Evolutionary conservation across 2,888 invertebrate species (phyloP).

Genomic region (Ischnus inquisitorius): DNA sequence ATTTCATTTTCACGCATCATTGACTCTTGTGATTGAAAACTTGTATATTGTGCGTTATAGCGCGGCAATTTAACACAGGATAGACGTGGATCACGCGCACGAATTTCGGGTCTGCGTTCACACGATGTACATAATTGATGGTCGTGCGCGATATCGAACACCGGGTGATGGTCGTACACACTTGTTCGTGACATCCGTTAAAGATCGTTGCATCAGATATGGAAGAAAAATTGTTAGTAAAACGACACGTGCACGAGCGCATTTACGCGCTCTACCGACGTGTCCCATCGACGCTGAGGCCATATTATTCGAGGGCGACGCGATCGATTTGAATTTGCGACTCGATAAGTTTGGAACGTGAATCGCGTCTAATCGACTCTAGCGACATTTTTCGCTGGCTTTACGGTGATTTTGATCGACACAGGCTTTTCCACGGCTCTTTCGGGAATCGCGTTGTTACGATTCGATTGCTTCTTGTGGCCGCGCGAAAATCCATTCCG

Average conservation of each 20-base stretch:
- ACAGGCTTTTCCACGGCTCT: constrained; percentile 67
- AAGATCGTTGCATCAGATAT: constrained; percentile 11
- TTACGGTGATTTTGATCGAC: constrained; percentile 78
- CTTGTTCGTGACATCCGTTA: constrained; percentile 1
- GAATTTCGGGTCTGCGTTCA: constrained; percentile 11
- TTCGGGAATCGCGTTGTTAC: constrained; percentile 49
- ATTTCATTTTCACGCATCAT: neutral
- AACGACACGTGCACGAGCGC: neutral
- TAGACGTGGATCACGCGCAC: constrained; percentile 1
- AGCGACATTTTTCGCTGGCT: constrained; percentile 78
- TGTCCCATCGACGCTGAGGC: too few species aligned
- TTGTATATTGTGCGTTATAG: neutral
- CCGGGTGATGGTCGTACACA: neutral
- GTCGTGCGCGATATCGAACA: constrained; percentile 8
- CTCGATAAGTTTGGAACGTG: constrained; percentile 55
- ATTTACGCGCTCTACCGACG: too few species aligned
- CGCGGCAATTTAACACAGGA: neutral
- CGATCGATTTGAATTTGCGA: neutral
- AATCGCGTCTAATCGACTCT: constrained; percentile 67
- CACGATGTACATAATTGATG: constrained; percentile 9
- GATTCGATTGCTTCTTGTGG: constrained; percentile 79
- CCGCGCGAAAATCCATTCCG: constrained; percentile 93
- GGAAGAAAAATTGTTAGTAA: neutral
- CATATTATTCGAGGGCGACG: too few species aligned
- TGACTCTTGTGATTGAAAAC: neutral